phyloP scores from a whole-genome alignment of 1,140 invertebrate genomes.

The Drosophila tsacasi region DNA sequence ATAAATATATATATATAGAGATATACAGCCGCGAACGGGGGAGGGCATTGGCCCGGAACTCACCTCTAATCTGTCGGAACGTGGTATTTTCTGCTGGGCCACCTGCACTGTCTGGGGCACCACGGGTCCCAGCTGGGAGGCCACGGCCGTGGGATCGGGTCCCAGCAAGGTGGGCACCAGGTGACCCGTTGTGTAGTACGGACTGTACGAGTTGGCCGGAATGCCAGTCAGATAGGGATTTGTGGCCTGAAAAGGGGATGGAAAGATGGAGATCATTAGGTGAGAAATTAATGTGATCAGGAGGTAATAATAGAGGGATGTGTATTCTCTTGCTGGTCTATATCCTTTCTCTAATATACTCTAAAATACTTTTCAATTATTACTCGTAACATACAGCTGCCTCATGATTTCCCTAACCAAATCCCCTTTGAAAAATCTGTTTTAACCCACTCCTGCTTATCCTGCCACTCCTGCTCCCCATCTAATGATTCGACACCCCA shows the following conservation, averaged over 20 bases:
- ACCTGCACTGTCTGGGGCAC: constrained; percentile 92
- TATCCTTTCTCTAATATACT: too few species aligned
- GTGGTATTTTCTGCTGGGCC: constrained; percentile 96
- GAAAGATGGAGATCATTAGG: constrained; percentile 4
- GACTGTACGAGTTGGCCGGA: constrained; percentile 93
- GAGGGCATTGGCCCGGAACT: constrained; percentile 78
- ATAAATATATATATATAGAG: constrained; percentile 37
- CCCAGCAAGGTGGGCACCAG: constrained; percentile 94
- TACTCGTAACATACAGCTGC: neutral
- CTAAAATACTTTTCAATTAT: neutral
- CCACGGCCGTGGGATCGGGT: constrained; percentile 92
- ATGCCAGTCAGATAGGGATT: constrained; percentile 95
- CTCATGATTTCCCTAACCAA: constrained; percentile 1
- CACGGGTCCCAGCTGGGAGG: constrained; percentile 90
- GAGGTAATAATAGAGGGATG: neutral
- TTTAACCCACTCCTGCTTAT: constrained; percentile 8
- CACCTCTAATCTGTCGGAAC: constrained; percentile 98
- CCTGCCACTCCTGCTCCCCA: neutral
- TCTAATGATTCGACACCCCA: constrained; percentile 10
- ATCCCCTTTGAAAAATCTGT: constrained; percentile 19
- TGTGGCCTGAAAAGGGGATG: constrained; percentile 88
- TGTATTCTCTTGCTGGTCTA: too few species aligned
- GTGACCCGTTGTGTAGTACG: constrained; percentile 94
- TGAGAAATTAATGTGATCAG: neutral
- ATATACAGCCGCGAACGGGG: constrained; percentile 4